Base-by-base conservation (phyloP, 2,888 invertebrate genomes). In the Carcina quercana region DNA sequence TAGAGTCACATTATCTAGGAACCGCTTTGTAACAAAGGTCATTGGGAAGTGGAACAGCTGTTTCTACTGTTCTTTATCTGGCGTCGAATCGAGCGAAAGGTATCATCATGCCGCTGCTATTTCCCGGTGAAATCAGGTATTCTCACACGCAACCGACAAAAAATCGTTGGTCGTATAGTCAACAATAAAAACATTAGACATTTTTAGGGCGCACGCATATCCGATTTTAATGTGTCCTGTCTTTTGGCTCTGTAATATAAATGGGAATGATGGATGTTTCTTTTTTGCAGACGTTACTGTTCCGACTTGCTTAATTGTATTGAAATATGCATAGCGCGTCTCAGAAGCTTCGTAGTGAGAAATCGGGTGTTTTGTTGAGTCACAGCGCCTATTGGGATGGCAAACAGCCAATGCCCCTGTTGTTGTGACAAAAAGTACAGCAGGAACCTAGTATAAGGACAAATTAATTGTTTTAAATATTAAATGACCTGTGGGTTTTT, bases 21-120 rank as follows among this genome's bases (percentile, higher is more conserved):
- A 53, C 5, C 42, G 53, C 47, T 47, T 51, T 57, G 57, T 64
- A 72, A 75, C 73, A 74, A 76, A 78, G 75, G 73, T 76, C 74
- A 79, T 68, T 74, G 75, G 65, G 71, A 80, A 78, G 70, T 76
- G 50, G 78, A 59, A 65, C 79, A 69, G 55, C 49, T 50, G 69
- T 74, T 75, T 70, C 72, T 71, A 63, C 65, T 65, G 64, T 62
- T 71, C 63, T 63, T 61, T 69, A 72, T 73, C 69, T 64, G 53
- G 57, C 65, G 64, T 66, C 60, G 67, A 65, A 72, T 71, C 67
- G 67, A 82, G 78, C 78, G 78, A 76, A 80, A 80, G 75, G 80
- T 72, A 75, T 71, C 71, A 70, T 63, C 68, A 59, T 58, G 59
- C 53, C 50, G 48, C 54, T 43, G 67, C n/a, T 20, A 20, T 67